A percentile compares a stretch with the other conserved stretches of the same genome.
Evolutionary conservation across 2,888 invertebrate genomes (phyloP).

Genomic region (Exephanes ischioxanthus): DNA sequence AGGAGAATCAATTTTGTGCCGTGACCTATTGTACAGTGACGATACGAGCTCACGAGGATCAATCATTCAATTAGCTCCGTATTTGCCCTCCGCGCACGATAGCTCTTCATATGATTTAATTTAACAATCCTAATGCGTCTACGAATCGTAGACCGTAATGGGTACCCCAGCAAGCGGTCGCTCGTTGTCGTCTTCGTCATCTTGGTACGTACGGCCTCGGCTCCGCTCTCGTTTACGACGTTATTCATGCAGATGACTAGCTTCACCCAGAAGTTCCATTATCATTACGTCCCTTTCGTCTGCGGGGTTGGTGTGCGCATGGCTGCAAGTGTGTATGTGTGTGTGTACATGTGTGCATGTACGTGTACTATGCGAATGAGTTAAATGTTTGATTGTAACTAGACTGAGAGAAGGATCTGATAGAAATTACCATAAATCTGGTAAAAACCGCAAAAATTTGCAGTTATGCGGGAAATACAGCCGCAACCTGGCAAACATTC

Average conservation of each 20-base stretch:
- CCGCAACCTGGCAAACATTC: too few relatives aligned
- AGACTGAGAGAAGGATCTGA: too few relatives aligned
- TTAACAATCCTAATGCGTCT: slow-evolving; percentile 78
- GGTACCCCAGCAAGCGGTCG: slow-evolving; percentile 25
- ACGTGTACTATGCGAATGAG: background rate
- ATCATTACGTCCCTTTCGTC: slow-evolving; percentile 37
- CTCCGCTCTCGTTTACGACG: slow-evolving; percentile 31
- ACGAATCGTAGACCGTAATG: slow-evolving; percentile 49
- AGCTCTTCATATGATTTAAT: slow-evolving; percentile 81
- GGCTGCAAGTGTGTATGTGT: background rate
- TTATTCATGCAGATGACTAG: slow-evolving; percentile 26
- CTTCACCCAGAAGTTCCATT: slow-evolving; percentile 30
- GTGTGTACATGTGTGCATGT: background rate
- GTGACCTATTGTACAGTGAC: slow-evolving; percentile 29
- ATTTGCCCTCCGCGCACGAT: slow-evolving; percentile 74
- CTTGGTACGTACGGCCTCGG: slow-evolving; percentile 20
- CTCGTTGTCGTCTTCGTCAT: slow-evolving; percentile 39
- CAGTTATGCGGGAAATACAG: too few relatives aligned
- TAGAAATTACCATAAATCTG: too few relatives aligned
- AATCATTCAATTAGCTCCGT: slow-evolving; percentile 83
- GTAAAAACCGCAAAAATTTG: too few relatives aligned
- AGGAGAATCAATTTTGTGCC: background rate
- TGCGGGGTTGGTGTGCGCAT: background rate
- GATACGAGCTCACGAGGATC: slow-evolving; percentile 70
- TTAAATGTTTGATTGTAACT: too few relatives aligned